Base-by-base conservation (phyloP, 1,140 invertebrate genomes). In the Papilio aristodemus region DNA sequence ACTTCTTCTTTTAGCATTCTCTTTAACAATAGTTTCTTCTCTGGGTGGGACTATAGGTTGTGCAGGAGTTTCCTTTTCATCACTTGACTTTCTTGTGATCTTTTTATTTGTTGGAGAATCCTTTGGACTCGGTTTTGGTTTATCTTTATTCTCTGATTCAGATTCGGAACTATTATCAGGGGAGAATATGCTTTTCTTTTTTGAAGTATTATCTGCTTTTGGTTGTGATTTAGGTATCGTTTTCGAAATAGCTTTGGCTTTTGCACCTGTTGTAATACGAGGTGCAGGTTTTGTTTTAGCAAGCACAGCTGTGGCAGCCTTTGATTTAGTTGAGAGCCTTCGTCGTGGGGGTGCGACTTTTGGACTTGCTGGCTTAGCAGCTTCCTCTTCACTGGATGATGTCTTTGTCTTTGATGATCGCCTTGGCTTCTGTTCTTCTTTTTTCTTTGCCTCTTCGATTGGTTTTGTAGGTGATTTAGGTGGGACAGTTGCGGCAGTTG, bases 121-220 rank as follows among this genome's bases (percentile, higher is more conserved):
- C 73, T 90, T 89, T 6, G 86, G 76, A 71, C 82, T 85, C 6
- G 46, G 2, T 59, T 89, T 89, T 1, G 79, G 77, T 38, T 77
- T 83, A 10, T 74, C 76, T 59, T 89, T 91, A 25, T 85, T 89
- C 57, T 92, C 92, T 3, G 85, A 75, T 72, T 95, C 95, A 70
- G 95, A 95, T 86, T 95, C 95, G 36, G 95, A 95, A 84, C 95
- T 95, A 74, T 96, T 96, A 75, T 96, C 95, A 0, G 95, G 95
- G 73, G 95, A 96, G 75, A 96, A 96, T 80, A 96, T 96, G 85
- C 95, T 96, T 80, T 96, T 96, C 71, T 95, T 95, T 75, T 96
- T 96, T 13, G 92, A 80, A 66, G 85, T 68, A 37, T 72, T 79
- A 62, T 94, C 94, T 39, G 93, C 38, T 77, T 88, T 84, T 73